Base-by-base conservation (phyloP, 1,140 invertebrate genomes). In the Nymphalis io region DNA sequence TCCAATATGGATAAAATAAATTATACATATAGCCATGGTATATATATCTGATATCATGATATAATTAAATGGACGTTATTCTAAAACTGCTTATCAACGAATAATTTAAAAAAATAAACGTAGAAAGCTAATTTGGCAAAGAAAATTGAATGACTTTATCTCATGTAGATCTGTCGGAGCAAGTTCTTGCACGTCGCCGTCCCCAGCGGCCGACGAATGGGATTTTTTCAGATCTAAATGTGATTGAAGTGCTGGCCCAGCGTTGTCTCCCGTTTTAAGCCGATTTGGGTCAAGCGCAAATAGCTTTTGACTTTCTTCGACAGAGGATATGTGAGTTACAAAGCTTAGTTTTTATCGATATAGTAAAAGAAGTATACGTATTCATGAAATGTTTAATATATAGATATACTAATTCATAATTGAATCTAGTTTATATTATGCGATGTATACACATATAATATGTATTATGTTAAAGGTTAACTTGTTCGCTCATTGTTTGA, bases 221-320 rank as follows among this genome's bases (percentile, higher is more conserved):
- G 40, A 20, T 63, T 69, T 69, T 63, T 46, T n/a, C 27, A 57
- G 55, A 63, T 58, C 68, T 69, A 63, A 57, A 62, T 62, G 60
- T 69, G 68, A 69, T 69, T 63, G 68, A 69, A 69, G 60, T 63
- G 60, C 53, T 63, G 59, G 21, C 67, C 59, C 53, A 63, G 51
- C 16, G 48, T 62, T 61, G 58, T 60, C 58, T 55, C 51, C 51
- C 51, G 23, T 68, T 58, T 68, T 60, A 48, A 46, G 33, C 46
- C 13, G 57, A 61, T 60, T 68, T 58, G 58, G 66, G 59, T 68
- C 59, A 55, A 68, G 44, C 46, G 57, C 58, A 55, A 55, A 55
- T 55, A 42, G 59, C 38, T 64, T 64, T 42, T 13, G 51, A 23
- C 23, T 55, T 55, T 33, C 23, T 8, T 27, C 3, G 51, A 21